These are phyloP conservation scores for Caenorhabditis tropicalis DNA, from an alignment of 1,140 invertebrate species.

Conservation along the genomic window DNA sequence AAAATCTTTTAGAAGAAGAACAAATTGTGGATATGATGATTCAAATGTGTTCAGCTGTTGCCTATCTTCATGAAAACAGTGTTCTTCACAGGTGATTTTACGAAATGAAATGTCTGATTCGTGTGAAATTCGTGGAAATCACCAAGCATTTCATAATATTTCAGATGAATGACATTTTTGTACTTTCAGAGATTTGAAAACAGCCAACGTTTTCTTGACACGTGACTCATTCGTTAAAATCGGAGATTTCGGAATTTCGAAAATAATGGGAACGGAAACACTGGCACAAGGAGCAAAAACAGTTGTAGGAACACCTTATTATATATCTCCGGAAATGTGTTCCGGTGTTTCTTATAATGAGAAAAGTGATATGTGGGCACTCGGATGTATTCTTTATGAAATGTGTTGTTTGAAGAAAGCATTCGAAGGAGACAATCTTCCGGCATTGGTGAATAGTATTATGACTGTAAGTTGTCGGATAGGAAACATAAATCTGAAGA, in stretches of 20 bases:
- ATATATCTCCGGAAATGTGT: slow-evolving; percentile 85
- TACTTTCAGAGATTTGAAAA: slow-evolving; percentile 79
- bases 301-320: slow-evolving; percentile 83
- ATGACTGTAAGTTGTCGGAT: slow-evolving; percentile 76
- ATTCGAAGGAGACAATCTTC: slow-evolving; percentile 81
- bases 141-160: no score
- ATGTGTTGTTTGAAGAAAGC: slow-evolving; percentile 82
- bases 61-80: slow-evolving; percentile 80
- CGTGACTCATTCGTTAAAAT: slow-evolving; percentile 73
- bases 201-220: slow-evolving; percentile 82
- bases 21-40: slow-evolving; percentile 78
- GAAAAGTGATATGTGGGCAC: slow-evolving; percentile 83
- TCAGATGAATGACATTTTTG: not conserved
- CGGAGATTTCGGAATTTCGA: slow-evolving; percentile 84
- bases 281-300: slow-evolving; percentile 79
- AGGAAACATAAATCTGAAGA: not conserved
- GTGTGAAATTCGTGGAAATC: no score
- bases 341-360: slow-evolving; percentile 82
- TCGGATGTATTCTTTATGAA: slow-evolving; percentile 83
- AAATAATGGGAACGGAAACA: slow-evolving; percentile 79
- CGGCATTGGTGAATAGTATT: slow-evolving; percentile 82
- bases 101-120: not conserved
- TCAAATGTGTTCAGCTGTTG: slow-evolving; percentile 79
- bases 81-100: slow-evolving; percentile 79
- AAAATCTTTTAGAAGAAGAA: slow-evolving; percentile 75